Base-by-base conservation (phyloP, 2,888 invertebrate genomes). In the Chromoteleia sp. region DNA sequence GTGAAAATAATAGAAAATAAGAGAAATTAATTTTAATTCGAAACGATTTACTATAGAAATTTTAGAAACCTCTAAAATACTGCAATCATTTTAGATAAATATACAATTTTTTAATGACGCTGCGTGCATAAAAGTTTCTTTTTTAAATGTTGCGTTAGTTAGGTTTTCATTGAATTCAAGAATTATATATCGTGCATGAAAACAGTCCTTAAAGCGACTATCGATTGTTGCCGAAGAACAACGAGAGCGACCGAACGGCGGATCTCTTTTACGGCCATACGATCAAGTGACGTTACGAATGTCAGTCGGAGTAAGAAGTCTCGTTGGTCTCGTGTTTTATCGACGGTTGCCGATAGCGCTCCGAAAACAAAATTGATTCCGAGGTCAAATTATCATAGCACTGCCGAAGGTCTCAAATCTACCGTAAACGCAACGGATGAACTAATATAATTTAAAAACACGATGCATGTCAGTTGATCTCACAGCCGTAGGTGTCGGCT, bases 281-380 rank as follows among this genome's bases (percentile, higher is more conserved):
- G 33, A 65, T 74, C 45, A 45, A 76, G 68, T 76, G 76, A 76
- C 76, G 76, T 75, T 76, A 52, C 68, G 59, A 8, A 76, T 61
- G 76, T 76, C 76, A 76, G 76, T 68, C 68, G 76, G 61, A 76
- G 56, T 63, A 14, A 63, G 36, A 43, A 63, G 76, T 45, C 10
- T 45, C 54, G 61, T 70, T 41, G 50, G 76, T 45, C 10, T 45
- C 54, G 61, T 70, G 50, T 58, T 67, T 76, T 25, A 36, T 56
- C 12, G 30, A 15, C 10, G n/a, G 14, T 19, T 19, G n/a, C n/a
- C 0, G 45, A 12, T 45, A n/a, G 56, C n/a, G 30, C 50, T 33
- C 33, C 19, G 43, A 3, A 14, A 29, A 5, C n/a, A 5, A 30
- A 43, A 61, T 30, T n/a, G 61, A 61, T 61, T 30, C 7, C 12